phyloP scores from a whole-genome alignment of 2,113 vertebrate species.

The Catharus minimus region DNA sequence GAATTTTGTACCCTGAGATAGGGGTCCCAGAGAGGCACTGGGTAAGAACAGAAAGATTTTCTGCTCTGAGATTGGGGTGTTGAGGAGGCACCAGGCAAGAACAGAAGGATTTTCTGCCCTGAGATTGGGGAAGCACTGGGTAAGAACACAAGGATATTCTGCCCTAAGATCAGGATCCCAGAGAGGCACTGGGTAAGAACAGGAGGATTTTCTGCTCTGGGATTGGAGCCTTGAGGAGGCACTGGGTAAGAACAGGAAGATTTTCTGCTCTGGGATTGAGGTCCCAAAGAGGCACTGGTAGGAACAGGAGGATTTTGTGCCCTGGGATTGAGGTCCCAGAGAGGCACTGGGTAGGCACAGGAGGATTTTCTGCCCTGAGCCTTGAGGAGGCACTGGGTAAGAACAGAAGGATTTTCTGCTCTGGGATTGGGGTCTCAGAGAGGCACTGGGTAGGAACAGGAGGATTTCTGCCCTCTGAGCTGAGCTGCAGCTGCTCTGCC shows the following conservation, averaged over 20 bases:
- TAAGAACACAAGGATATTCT: no score
- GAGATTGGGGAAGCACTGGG: neutral
- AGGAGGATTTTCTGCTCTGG: no score
- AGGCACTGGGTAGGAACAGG: accelerated
- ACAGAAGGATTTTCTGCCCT: neutral
- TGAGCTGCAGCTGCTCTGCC: neutral
- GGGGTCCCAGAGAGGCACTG: no score
- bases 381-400: neutral
- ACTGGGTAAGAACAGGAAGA: no score
- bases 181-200: neutral
- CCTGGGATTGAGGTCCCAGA: no score
- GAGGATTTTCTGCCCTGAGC: neutral
- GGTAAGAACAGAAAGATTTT: no score
- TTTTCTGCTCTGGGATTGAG: neutral
- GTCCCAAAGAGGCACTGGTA: neutral
- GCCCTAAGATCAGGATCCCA: neutral
- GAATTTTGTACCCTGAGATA: no score
- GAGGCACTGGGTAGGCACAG: neutral
- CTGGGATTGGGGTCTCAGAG: accelerated
- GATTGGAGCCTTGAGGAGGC: no score
- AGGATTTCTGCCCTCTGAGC: neutral
- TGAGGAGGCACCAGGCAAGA: no score
- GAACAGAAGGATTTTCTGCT: neutral
- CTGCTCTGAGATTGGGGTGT: no score
- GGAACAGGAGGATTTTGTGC: neutral